These are phyloP conservation scores for Drosophila sturtevanti DNA, from an alignment of 1,140 invertebrate genomes.

Conservation along the genomic window DNA sequence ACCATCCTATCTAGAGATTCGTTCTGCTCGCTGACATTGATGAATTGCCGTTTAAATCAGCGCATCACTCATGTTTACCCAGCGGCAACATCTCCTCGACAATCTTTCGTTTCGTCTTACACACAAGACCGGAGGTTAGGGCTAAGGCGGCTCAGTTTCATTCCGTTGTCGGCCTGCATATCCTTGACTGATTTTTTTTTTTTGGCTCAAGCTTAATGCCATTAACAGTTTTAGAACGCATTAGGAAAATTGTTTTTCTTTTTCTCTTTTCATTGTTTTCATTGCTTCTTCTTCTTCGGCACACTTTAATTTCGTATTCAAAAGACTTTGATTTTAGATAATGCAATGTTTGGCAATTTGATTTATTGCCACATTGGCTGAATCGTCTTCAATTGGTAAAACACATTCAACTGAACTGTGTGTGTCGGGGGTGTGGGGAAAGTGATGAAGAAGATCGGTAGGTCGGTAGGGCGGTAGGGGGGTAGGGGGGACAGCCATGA, in stretches of 20 bases:
- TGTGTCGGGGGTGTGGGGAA: too few relatives aligned
- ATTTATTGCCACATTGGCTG: slow-evolving; percentile 47
- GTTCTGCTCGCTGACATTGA: slow-evolving; percentile 61
- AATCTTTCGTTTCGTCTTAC: slow-evolving; percentile 59
- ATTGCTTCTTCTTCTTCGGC: slow-evolving; percentile 19
- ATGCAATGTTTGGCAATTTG: slow-evolving; percentile 69
- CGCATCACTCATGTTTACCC: slow-evolving; percentile 80
- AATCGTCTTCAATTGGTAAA: slow-evolving; percentile 44
- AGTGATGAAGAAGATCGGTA: too few relatives aligned
- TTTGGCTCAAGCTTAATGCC: slow-evolving; percentile 60
- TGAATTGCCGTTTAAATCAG: slow-evolving; percentile 82
- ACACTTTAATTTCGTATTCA: slow-evolving; percentile 64
- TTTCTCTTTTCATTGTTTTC: slow-evolving; percentile 63
- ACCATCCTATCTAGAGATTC: background rate
- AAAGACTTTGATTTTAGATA: slow-evolving; percentile 50
- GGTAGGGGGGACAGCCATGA: slow-evolving; percentile 1
- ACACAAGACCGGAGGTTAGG: slow-evolving; percentile 24
- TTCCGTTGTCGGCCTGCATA: slow-evolving; percentile 15
- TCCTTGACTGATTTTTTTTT: slow-evolving; percentile 43
- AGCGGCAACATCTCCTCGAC: slow-evolving; percentile 34
- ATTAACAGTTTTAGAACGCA: slow-evolving; percentile 72
- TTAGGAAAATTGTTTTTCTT: slow-evolving; percentile 75
- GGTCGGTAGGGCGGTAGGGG: too few relatives aligned
- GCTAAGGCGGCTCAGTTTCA: slow-evolving; percentile 4
- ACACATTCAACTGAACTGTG: slow-evolving; percentile 40